A percentile compares a stretch with the other conserved stretches of the same genome.
Evolutionary conservation across 2,797 vertebrate genomes (phyloP).

Genomic region (Anguilla marmorata): DNA sequence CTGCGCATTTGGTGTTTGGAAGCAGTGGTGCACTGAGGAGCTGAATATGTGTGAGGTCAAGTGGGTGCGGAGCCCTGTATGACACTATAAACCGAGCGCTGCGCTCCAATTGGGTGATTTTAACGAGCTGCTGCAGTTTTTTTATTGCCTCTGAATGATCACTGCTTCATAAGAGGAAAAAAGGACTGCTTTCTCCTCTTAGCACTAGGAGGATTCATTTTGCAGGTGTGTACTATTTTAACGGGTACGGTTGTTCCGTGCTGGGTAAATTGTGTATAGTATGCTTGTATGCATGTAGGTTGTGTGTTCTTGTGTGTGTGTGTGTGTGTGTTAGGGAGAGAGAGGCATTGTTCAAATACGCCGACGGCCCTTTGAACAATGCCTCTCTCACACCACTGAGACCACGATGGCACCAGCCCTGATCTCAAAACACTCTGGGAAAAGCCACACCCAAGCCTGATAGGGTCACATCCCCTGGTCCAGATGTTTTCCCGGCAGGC

Average conservation of each 20-base stretch:
- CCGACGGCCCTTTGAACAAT: neutral
- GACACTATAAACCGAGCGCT: neutral
- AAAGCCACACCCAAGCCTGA: neutral
- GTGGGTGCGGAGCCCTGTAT: neutral
- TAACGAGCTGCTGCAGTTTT: neutral
- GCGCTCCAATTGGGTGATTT: neutral
- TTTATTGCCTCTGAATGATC: neutral
- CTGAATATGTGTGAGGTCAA: neutral
- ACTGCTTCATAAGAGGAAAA: neutral
- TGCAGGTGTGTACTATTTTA: too few relatives aligned
- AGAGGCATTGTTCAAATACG: neutral
- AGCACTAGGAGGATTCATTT: neutral
- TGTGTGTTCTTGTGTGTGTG: conserved; percentile 3
- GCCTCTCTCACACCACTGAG: neutral
- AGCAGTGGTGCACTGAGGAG: neutral
- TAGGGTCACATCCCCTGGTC: neutral
- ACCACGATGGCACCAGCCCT: neutral
- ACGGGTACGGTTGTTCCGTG: neutral
- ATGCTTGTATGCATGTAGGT: neutral
- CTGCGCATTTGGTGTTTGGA: neutral
- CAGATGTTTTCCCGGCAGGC: neutral
- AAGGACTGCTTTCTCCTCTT: neutral
- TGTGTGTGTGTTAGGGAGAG: neutral
- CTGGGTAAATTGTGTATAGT: neutral
- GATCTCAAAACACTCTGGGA: neutral